Percentiles rank a stretch among this genome's conserved stretches.
Conservation (phyloP, 1,140 invertebrate species). For the Elysia chlorotica region DNA sequence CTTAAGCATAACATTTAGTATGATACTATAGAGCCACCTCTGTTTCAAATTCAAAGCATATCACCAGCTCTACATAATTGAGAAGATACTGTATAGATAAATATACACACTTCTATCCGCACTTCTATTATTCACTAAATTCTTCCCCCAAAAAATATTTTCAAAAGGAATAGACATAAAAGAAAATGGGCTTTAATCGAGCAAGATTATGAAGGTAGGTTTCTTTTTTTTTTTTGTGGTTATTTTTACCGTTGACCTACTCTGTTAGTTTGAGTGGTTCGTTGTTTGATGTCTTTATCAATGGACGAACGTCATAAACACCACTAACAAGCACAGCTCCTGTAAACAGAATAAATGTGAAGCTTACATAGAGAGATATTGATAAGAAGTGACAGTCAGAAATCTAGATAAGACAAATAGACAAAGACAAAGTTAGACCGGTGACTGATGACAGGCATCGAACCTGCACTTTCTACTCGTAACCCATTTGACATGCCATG, state of each 20-base stretch:
- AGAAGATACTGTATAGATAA: background rate
- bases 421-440: too few relatives aligned
- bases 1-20: too few relatives aligned
- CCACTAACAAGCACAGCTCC: slow-evolving; percentile 51
- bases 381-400: too few relatives aligned
- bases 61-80: too few relatives aligned
- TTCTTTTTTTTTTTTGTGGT: background rate
- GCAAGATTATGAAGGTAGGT: background rate
- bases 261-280: slow-evolving; percentile 45
- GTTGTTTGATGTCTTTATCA: slow-evolving; percentile 49
- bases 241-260: slow-evolving; percentile 33
- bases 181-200: background rate
- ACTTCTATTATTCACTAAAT: background rate
- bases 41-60: too few relatives aligned
- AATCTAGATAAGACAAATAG: too few relatives aligned
- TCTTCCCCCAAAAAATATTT: background rate
- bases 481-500: too few relatives aligned
- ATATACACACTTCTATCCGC: background rate
- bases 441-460: too few relatives aligned
- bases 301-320: slow-evolving; percentile 51
- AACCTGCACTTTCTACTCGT: too few relatives aligned
- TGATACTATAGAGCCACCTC: too few relatives aligned
- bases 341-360: slow-evolving; percentile 24
- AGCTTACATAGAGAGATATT: too few relatives aligned
- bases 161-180: background rate